phyloP scores from a whole-genome alignment of 53 echinoderm and acorn worm genomes.

The Holothuria leucospilota region DNA sequence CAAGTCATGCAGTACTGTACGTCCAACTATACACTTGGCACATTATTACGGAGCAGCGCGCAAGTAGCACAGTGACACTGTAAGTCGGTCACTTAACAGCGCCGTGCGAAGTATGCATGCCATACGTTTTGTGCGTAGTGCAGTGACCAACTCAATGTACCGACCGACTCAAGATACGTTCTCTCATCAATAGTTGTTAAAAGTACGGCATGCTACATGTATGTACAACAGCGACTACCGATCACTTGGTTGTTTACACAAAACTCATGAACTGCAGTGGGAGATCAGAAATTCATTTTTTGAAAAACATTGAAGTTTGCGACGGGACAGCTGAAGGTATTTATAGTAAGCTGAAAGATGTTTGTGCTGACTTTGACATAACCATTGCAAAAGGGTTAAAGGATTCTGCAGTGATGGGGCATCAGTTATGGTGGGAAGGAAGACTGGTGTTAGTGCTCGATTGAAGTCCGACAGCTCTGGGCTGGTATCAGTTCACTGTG shows the following conservation, averaged over 20 bases:
- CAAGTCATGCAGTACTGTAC: too few relatives aligned
- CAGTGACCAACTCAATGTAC: too few relatives aligned
- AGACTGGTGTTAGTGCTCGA: background rate
- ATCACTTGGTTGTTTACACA: background rate
- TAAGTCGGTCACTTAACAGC: too few relatives aligned
- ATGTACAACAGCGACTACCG: too few relatives aligned
- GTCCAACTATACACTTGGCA: too few relatives aligned
- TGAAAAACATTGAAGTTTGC: background rate
- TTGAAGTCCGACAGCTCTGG: background rate
- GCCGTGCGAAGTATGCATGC: too few relatives aligned
- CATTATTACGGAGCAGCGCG: too few relatives aligned
- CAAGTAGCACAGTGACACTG: too few relatives aligned
- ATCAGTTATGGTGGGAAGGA: background rate
- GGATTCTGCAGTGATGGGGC: constrained; percentile 24
- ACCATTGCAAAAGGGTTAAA: background rate
- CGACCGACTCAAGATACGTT: too few relatives aligned
- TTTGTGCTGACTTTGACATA: constrained; percentile 3
- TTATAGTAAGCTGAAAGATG: background rate
- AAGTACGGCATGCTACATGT: too few relatives aligned
- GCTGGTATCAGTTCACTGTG: constrained; percentile 3
- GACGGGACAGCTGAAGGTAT: constrained; percentile 6
- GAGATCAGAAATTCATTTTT: constrained; percentile 25
- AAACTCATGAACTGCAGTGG: constrained; percentile 1
- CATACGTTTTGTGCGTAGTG: too few relatives aligned
- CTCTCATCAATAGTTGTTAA: too few relatives aligned